These are phyloP conservation scores for Troilus luridus DNA, from an alignment of 2,888 invertebrate species.

Conservation along the genomic window DNA sequence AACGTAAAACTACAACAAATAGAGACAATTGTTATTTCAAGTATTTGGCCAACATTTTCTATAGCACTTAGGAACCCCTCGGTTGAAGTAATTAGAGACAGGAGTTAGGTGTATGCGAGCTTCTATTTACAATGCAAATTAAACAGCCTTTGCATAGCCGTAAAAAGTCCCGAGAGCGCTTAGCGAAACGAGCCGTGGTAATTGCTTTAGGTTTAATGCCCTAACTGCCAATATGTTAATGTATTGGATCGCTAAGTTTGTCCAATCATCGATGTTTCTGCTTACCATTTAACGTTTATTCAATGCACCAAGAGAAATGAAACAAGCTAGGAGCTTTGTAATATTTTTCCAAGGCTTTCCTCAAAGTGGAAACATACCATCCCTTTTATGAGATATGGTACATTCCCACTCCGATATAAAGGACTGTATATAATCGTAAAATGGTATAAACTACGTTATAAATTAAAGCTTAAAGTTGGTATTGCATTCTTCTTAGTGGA, in stretches of 20 bases:
- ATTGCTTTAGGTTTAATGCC: slow-evolving; percentile 25
- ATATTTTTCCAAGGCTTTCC: background rate
- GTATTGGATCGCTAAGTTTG: background rate
- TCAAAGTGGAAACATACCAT: too few species aligned
- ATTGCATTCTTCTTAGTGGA: too few species aligned
- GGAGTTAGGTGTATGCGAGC: background rate
- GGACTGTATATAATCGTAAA: too few species aligned
- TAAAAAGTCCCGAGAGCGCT: background rate
- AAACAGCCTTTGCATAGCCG: slow-evolving; percentile 12
- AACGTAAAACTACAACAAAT: too few species aligned
- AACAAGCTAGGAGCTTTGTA: background rate
- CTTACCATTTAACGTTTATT: background rate
- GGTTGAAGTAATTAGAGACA: slow-evolving; percentile 17
- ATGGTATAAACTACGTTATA: too few species aligned
- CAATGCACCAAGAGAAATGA: background rate
- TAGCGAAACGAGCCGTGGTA: background rate
- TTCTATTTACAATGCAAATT: slow-evolving; percentile 27
- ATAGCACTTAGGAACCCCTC: background rate
- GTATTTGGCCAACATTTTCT: background rate
- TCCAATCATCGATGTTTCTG: background rate
- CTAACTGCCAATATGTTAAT: background rate
- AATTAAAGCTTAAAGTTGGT: too few species aligned
- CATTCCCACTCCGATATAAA: too few species aligned
- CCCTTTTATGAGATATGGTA: too few species aligned
- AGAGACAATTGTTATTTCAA: background rate